These are phyloP conservation scores for Tragelaphus buxtoni DNA, from an alignment of 2,113 vertebrate genomes.

Conservation along the genomic window DNA sequence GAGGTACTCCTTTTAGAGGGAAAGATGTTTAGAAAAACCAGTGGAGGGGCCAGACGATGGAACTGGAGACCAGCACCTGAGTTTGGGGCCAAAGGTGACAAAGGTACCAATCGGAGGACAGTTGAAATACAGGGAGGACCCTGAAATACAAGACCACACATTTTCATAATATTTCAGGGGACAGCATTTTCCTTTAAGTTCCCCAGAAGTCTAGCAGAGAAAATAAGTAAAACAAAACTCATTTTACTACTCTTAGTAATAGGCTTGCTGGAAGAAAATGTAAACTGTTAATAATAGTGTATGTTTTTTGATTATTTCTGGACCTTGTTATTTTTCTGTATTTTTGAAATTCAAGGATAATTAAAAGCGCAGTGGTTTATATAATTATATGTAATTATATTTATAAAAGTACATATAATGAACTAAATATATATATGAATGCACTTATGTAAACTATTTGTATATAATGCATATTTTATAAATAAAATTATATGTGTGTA, in stretches of 20 bases:
- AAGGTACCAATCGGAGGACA: neutral
- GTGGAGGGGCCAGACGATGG: neutral
- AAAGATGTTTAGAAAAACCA: neutral
- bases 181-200: neutral
- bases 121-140: too few species aligned
- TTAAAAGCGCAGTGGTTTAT: slow-evolving; percentile 41
- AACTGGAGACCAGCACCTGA: neutral
- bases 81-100: neutral
- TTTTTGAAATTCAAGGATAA: slow-evolving; percentile 46
- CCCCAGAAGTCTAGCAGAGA: neutral
- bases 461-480: neutral
- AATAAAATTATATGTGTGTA: neutral
- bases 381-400: slow-evolving; percentile 27
- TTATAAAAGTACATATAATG: neutral
- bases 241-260: neutral
- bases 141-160: neutral
- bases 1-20: neutral
- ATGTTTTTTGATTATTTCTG: slow-evolving; percentile 14
- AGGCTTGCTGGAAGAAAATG: neutral
- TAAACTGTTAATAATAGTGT: neutral
- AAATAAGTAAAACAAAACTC: neutral
- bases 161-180: neutral
- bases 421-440: neutral
- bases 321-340: slow-evolving; percentile 28
- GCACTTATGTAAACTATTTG: neutral